A percentile compares a stretch with the other conserved stretches of the same genome.
Evolutionary conservation across 2,888 invertebrate species (phyloP).

Genomic region (Oligia strigilis): DNA sequence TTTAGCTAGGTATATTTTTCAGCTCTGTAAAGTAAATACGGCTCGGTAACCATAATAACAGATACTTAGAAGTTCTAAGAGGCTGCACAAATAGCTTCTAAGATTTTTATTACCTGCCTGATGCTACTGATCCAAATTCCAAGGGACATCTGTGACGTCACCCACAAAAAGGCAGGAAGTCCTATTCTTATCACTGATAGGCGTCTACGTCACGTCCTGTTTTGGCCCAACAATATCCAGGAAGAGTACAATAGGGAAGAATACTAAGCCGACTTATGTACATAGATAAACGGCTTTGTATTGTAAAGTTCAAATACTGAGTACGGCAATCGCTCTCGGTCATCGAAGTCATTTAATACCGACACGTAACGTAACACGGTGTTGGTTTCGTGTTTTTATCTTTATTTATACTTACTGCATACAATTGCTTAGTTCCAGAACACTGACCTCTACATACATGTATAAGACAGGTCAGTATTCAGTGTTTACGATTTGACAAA

Average conservation of each 20-base stretch:
- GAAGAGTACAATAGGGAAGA: constrained; percentile 44
- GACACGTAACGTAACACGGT: neutral
- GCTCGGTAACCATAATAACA: too few species aligned
- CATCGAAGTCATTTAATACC: constrained; percentile 31
- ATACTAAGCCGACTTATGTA: constrained; percentile 35
- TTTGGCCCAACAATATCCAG: constrained; percentile 20
- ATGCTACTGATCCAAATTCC: neutral
- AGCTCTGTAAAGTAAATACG: too few species aligned
- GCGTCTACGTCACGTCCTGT: constrained; percentile 48
- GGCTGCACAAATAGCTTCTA: too few species aligned
- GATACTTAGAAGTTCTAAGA: too few species aligned
- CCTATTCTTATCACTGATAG: constrained; percentile 6
- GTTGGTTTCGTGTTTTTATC: constrained; percentile 4
- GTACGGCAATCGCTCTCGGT: constrained; percentile 37
- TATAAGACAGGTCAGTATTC: too few species aligned
- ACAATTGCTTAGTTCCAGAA: neutral
- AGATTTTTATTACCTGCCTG: too few species aligned
- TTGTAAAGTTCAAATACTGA: constrained; percentile 19
- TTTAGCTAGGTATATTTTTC: too few species aligned
- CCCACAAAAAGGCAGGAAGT: constrained; percentile 19
- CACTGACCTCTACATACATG: too few species aligned
- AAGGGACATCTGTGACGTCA: neutral
- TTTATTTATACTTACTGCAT: constrained; percentile 6
- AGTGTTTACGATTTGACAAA: neutral
- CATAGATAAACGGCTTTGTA: constrained; percentile 42